Base-by-base conservation (phyloP, 2,797 vertebrate genomes). In the Ibycter americanus region DNA sequence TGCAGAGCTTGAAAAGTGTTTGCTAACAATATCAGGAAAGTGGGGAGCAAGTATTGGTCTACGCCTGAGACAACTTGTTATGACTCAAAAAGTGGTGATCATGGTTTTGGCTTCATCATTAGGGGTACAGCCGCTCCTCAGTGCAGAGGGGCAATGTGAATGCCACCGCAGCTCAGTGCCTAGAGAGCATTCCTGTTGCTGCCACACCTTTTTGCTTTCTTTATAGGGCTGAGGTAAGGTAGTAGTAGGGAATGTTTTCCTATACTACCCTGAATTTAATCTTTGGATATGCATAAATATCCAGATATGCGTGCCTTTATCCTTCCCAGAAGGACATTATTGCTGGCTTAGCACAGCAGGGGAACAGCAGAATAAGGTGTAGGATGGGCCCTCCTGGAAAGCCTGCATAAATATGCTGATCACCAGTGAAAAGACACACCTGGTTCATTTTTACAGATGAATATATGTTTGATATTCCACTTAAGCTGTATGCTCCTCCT, bases 101-200 rank as follows among this genome's bases (percentile, higher is more conserved):
- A 62, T 4, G 3, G 38, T 46, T 96, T 91, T 86, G 46, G 6
- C 49, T 68, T 67, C 22, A 15, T 87, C 49, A 6, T 20, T 18
- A 40, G 7, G 20, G 6, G 3, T 31, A 7, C 2, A 58, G 29
- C 25, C 16, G 44, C 15, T 12, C 0, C 2, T 22, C n/a, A 82
- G 4, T 26, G 32, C 31, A 85, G 55, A 89, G 25, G 15, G 2
- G 3, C 36, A 23, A 71, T 9, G 49, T 36, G 36, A 70, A 71
- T 7, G 3, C 32, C 16, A 4, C 8, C 31, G 51, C 5, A 78
- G 13, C 20, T 66, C 29, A 29, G 12, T 51, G 32, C 17, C 32
- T 20, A 46, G 42, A 22, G 19, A 10, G 5, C 31, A 25, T 40
- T 54, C 16, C 15, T 7, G 32, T 49, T 66, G 8, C 34, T 80